Evolutionary conservation across 2,888 invertebrate species (phyloP).

Genomic region (Metalampra italica): DNA sequence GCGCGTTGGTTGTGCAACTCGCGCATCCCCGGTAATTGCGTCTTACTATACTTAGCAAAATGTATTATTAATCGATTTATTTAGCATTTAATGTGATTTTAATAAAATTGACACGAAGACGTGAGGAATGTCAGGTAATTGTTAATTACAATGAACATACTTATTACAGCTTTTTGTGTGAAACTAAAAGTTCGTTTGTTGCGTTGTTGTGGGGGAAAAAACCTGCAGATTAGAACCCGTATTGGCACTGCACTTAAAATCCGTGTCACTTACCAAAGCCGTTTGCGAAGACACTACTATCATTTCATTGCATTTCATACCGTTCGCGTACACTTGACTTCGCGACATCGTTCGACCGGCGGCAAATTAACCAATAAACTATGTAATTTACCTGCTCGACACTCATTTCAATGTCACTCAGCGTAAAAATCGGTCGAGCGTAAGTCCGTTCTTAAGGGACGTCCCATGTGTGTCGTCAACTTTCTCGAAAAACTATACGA

Average conservation of each 20-base stretch:
- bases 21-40: conserved; percentile 43
- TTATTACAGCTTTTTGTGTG: no score
- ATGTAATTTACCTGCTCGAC: neutral
- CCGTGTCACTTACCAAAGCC: no score
- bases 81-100: neutral
- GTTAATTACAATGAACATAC: no score
- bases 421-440: conserved; percentile 1
- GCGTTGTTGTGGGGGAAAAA: no score
- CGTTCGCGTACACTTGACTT: neutral
- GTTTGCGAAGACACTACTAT: neutral
- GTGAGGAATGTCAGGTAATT: no score
- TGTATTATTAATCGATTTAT: neutral
- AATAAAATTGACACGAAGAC: neutral
- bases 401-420: neutral
- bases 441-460: neutral
- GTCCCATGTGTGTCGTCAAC: neutral
- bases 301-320: neutral
- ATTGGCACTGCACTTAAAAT: no score
- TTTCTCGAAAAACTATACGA: neutral
- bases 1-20: conserved; percentile 51
- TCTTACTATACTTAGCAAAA: neutral
- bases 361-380: conserved; percentile 1
- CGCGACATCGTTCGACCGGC: neutral
- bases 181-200: neutral
- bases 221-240: no score